phyloP scores from a whole-genome alignment of 2,797 vertebrate genomes.

The Anguilla anguilla region DNA sequence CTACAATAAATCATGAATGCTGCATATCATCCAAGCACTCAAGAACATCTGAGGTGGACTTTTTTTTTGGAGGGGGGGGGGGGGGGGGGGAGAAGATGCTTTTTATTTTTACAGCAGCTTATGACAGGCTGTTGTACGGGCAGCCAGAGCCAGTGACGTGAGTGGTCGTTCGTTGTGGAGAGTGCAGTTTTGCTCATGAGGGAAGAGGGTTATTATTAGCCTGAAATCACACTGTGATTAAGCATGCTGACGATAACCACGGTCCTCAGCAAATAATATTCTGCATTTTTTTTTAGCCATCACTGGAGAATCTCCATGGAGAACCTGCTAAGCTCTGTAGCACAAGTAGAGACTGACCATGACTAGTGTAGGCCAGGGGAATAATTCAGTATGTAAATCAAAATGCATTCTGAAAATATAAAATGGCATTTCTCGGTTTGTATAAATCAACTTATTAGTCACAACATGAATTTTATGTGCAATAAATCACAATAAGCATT shows the following conservation, averaged over 20 bases:
- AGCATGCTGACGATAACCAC: not conserved
- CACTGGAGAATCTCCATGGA: not conserved
- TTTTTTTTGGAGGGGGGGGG: not conserved
- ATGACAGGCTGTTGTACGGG: conserved; percentile 3
- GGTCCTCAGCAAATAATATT: not conserved
- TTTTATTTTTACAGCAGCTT: conserved; percentile 6
- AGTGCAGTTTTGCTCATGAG: not conserved
- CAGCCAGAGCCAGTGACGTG: not conserved
- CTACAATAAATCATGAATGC: not conserved
- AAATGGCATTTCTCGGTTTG: not conserved
- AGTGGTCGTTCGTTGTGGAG: not conserved
- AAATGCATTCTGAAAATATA: not conserved
- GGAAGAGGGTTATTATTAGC: conserved; percentile 12
- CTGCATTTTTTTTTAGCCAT: not conserved
- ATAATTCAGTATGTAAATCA: not conserved
- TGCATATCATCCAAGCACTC: not conserved
- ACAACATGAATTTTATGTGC: not conserved
- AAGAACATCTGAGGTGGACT: not conserved
- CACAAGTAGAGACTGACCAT: not conserved
- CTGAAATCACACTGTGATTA: not conserved
- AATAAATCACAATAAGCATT: not conserved
- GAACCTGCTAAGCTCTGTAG: not conserved
- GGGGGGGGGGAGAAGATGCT: not conserved
- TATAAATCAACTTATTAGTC: not conserved
- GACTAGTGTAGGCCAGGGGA: not conserved